Base-by-base conservation (phyloP, 2,113 vertebrate species). In the Jaculus jaculus region DNA sequence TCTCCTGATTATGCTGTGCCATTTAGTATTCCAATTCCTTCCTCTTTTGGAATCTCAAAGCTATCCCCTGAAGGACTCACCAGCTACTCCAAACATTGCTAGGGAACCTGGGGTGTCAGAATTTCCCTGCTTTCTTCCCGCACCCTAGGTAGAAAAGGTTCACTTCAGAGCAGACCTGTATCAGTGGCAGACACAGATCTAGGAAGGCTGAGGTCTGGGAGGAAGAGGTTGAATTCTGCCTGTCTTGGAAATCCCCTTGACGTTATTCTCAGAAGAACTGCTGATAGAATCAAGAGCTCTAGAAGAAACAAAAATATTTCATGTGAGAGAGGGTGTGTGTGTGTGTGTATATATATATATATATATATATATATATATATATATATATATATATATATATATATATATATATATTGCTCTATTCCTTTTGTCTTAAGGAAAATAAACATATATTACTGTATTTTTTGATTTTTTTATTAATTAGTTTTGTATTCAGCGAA, bases 1-100 rank as follows among this genome's bases (percentile, higher is more conserved):
- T 94, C 75, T 95, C 66, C 26, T 26, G n/a, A 91, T 61, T 75
- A 37, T 81, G 58, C 74, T 82, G 84, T 85, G 89, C 71, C 28
- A 61, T 91, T 96, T 93, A 83, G 83, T 86, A 94, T 92, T 89
- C 65, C 47, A 86, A 88, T 74, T 69, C 85, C 1, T 0, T 89
- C 84, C 42, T 79, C 42, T 83, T 94, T 8, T 84, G 87, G 94
- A 92, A 90, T 85, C 85, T 93, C 86, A 93, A 96, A 96, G 0
- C 73, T 96, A 18, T 94, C 7, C 1, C 69, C 74, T 87, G 17
- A 7, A 94, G 86, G 92, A 81, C 95, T 77, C 1, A 28, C 58
- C 88, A 47, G 68, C 84, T 65, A 23, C 26, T 30, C 83, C 91
- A 68, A 95, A 92, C 8, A 1, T 89, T 91, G 65, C 61, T 87